Conservation (phyloP, 2,113 vertebrate genomes). For the Aptenodytes forsteri region DNA sequence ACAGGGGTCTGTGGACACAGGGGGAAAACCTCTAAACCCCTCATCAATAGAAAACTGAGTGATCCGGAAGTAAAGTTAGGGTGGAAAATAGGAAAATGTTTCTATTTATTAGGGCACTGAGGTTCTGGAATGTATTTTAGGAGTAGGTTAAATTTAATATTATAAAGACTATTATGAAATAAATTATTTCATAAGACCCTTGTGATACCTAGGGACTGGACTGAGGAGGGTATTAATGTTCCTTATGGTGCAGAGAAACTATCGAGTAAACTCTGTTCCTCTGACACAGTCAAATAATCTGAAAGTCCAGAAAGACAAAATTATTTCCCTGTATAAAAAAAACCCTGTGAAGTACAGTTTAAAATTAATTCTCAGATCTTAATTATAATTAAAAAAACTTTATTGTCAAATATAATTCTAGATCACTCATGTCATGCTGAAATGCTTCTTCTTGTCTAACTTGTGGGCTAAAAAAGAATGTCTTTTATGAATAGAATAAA, state of each 20-base stretch:
- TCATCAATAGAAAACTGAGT: rapidly evolving
- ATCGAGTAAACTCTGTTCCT: background rate
- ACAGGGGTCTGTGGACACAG: background rate
- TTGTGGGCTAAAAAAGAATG: background rate
- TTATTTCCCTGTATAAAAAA: background rate
- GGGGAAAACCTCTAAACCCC: background rate
- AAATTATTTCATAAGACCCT: background rate
- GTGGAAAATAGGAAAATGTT: background rate
- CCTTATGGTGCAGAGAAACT: background rate
- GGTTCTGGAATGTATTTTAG: background rate
- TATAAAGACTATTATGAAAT: background rate
- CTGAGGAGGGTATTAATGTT: background rate
- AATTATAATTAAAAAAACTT: background rate
- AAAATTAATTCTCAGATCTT: background rate
- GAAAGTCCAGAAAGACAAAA: background rate
- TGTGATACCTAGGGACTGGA: background rate
- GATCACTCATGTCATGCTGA: background rate
- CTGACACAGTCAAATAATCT: background rate
- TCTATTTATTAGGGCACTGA: background rate
- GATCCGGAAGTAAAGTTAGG: background rate
- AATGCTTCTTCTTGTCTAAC: background rate
- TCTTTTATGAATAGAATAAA: background rate
- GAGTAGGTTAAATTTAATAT: background rate
- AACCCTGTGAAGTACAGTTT: background rate
- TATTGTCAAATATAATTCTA: background rate